phyloP scores from a whole-genome alignment of 2,113 vertebrate genomes.

The Martes martes region DNA sequence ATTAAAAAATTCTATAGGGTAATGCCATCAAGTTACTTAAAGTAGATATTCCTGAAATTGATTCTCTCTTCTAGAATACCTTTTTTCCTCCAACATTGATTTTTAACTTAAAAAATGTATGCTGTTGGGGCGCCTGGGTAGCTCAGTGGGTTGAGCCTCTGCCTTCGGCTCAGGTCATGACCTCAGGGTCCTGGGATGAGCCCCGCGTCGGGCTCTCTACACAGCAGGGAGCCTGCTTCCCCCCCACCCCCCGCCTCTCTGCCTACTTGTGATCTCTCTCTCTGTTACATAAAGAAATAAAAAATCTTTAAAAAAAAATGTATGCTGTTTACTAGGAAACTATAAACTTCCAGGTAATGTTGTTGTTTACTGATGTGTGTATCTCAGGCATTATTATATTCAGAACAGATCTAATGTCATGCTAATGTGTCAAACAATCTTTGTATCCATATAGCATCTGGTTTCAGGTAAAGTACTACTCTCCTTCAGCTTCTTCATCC shows the following conservation, averaged over 20 bases:
- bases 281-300: no score
- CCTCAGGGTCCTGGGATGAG: no score
- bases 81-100: not conserved
- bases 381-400: not conserved
- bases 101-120: constrained; percentile 5
- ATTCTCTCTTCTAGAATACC: not conserved
- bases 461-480: constrained; percentile 88
- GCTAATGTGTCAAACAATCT: not conserved
- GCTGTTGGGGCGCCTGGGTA: not conserved
- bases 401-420: not conserved
- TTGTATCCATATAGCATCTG: not conserved
- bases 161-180: no score
- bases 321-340: not conserved
- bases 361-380: not conserved
- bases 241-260: no score
- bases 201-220: no score
- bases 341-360: not conserved
- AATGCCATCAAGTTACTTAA: not conserved
- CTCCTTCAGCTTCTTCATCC: constrained; percentile 77
- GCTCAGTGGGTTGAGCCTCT: no score
- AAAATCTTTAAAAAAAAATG: not conserved
- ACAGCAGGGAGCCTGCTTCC: no score
- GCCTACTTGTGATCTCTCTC: no score
- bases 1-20: not conserved
- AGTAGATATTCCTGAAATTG: not conserved